Conservation (phyloP, 2,888 invertebrate genomes). For the Tipula vernalis region DNA sequence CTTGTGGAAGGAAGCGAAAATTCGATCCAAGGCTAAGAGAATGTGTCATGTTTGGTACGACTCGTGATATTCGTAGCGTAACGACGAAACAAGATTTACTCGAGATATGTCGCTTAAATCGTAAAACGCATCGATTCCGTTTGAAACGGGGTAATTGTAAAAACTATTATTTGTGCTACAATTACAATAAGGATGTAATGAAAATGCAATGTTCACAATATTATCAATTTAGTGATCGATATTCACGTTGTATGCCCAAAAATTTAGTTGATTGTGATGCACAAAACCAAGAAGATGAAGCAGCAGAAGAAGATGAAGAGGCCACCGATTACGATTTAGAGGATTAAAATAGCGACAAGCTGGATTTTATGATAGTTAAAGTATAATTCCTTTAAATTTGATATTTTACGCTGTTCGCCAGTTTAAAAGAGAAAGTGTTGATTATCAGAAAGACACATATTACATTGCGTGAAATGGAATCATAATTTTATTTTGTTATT, state of each 20-base stretch:
- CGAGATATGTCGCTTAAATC: neutral
- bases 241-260: constrained; percentile 18
- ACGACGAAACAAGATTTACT: neutral
- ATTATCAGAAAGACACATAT: neutral
- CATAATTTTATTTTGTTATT: neutral
- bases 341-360: neutral
- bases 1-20: constrained; percentile 16
- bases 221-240: constrained; percentile 19
- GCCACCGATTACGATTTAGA: neutral
- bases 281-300: neutral
- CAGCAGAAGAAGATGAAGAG: neutral
- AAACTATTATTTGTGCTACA: constrained; percentile 18
- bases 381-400: neutral
- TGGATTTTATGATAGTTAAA: neutral
- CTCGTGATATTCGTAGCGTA: constrained; percentile 5
- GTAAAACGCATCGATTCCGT: neutral
- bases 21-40: constrained; percentile 17
- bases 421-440: neutral
- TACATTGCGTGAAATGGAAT: neutral
- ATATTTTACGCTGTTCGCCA: neutral
- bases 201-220: constrained; percentile 20
- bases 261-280: constrained; percentile 13
- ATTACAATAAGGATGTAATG: constrained; percentile 16
- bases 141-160: constrained; percentile 14
- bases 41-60: constrained; percentile 18